Base-by-base conservation (phyloP, 2,888 invertebrate genomes). In the Apantesis nais region DNA sequence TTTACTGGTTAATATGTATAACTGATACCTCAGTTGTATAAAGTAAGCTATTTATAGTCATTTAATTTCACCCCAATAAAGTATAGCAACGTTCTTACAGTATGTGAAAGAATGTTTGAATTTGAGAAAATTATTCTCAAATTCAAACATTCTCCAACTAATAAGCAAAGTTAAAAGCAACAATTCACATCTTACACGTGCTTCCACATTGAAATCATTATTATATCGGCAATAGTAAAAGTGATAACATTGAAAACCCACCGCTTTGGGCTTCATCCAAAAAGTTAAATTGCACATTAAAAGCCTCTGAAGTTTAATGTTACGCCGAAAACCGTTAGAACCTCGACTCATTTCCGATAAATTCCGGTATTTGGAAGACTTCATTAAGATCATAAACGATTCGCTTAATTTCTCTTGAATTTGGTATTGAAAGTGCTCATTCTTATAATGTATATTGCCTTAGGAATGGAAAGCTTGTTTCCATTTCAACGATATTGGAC, bases 351-450 rank as follows among this genome's bases (percentile, higher is more conserved):
- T 85, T 88, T 83, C 81, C 88, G 82, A 90, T 89, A 88, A 88
- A 89, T 88, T 85, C 77, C 81, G 81, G 78, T 86, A 85, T 88
- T 88, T 87, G 79, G 74, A 75, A 74, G 84, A 85, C 84, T 88
- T 88, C 89, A 88, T 90, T 90, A 88, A 87, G 86, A 84, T 79
- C 81, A 80, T 84, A 85, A 89, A 86, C 83, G 86, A 81, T 83
- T 84, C 83, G 76, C 78, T 87, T 88, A 86, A 89, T 90, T 87
- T 86, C 83, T 80, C 82, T 82, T 83, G 80, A 85, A 88, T 86
- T 52, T 83, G 83, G 75, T 80, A 81, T 75, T 82, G 75, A 78
- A 71, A 73, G 68, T 63, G 73, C 74, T 76, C 72, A 65, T 66
- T 66, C 62, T 31, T 67, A 66, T 76, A 68, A 73, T 73, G 62